These are phyloP conservation scores for Mesopsocus fuscifrons DNA, from an alignment of 2,888 invertebrate species.

Conservation along the genomic window DNA sequence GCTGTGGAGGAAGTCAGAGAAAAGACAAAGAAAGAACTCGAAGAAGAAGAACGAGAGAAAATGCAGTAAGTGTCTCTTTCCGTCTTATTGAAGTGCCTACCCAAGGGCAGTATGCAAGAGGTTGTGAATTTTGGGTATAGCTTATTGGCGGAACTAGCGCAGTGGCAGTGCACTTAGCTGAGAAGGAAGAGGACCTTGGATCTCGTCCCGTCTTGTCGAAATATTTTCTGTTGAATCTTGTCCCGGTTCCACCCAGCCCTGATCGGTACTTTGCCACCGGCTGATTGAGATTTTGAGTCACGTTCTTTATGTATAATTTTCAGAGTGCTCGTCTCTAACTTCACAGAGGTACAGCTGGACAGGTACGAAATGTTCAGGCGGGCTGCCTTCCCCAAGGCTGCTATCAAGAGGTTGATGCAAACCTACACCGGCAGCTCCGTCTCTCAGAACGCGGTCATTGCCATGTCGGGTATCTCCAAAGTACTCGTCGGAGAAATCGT, in stretches of 20 bases:
- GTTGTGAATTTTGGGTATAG: too few species aligned
- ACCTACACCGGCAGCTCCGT: constrained; percentile 93
- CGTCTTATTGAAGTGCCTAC: too few species aligned
- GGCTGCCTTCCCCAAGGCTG: constrained; percentile 94
- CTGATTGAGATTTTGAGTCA: too few species aligned
- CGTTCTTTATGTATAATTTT: too few species aligned
- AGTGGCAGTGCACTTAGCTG: too few species aligned
- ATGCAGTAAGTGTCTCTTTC: constrained; percentile 63
- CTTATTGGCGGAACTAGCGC: too few species aligned
- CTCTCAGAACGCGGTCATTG: constrained; percentile 97
- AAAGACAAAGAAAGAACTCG: constrained; percentile 56
- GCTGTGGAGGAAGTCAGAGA: constrained; percentile 44
- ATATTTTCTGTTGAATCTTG: too few species aligned
- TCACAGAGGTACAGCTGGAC: constrained; percentile 94
- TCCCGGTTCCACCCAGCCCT: too few species aligned
- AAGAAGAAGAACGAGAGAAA: constrained; percentile 87
- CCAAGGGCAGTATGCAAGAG: too few species aligned
- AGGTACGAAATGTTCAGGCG: constrained; percentile 97
- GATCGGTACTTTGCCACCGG: too few species aligned
- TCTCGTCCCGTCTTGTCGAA: too few species aligned
- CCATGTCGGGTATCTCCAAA: constrained; percentile 98
- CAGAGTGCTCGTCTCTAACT: constrained; percentile 93
- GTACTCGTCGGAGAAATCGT: constrained; percentile 98
- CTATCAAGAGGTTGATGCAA: constrained; percentile 91
- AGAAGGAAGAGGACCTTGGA: too few species aligned